phyloP scores from a whole-genome alignment of 1,140 invertebrate species.

The Lepidostoma basale region DNA sequence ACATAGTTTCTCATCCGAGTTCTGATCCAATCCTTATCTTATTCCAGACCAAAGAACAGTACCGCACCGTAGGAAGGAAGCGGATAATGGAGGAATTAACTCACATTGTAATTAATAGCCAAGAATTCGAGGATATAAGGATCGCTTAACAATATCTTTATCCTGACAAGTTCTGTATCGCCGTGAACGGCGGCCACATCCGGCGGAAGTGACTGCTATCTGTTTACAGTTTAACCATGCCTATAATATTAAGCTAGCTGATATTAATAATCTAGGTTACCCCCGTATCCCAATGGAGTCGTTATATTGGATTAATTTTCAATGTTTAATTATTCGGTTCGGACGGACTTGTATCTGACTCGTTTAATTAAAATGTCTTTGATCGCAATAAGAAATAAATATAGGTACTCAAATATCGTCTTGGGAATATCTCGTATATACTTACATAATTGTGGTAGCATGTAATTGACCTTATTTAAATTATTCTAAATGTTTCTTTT shows the following conservation, averaged over 20 bases:
- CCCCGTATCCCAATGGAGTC: background rate
- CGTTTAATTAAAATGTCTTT: background rate
- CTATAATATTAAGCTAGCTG: conserved; percentile 1
- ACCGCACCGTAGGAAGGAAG: conserved; percentile 8
- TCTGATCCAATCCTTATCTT: conserved; percentile 20
- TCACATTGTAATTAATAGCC: conserved; percentile 43
- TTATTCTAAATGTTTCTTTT: too few species aligned
- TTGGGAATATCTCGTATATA: too few species aligned
- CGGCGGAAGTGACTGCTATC: conserved; percentile 17
- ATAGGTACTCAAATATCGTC: too few species aligned
- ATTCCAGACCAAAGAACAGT: conserved; percentile 31
- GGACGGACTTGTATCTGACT: background rate
- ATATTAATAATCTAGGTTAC: conserved; percentile 5
- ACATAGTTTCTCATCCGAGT: background rate
- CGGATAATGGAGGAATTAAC: conserved; percentile 44
- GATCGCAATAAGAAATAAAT: too few species aligned
- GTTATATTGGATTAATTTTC: conserved; percentile 20
- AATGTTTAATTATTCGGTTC: conserved; percentile 4
- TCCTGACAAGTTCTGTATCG: background rate
- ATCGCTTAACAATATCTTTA: conserved; percentile 21
- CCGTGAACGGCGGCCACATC: background rate
- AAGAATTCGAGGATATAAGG: conserved; percentile 36
- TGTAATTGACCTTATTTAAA: too few species aligned
- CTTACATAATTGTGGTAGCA: too few species aligned
- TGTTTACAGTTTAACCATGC: background rate